Conservation (phyloP, 2,797 vertebrate species). For the Sylvilagus floridanus region DNA sequence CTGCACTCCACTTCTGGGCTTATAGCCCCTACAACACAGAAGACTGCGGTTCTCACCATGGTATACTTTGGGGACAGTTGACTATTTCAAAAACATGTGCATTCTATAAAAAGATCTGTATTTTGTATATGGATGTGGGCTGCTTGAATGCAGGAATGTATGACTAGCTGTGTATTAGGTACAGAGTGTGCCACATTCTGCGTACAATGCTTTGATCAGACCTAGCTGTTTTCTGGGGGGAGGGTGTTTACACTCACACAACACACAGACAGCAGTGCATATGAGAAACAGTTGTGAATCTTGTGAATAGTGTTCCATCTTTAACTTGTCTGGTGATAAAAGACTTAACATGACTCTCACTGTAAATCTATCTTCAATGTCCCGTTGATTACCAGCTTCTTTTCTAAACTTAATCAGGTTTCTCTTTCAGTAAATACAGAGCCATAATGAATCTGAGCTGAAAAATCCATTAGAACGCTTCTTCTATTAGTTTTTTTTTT, state of each 20-base stretch:
- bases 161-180: not conserved
- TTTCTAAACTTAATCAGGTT: not conserved
- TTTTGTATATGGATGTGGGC: not conserved
- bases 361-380: not conserved
- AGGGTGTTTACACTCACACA: too few species aligned
- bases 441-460: not conserved
- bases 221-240: not conserved
- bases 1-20: not conserved
- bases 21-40: too few species aligned
- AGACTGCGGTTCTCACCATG: not conserved
- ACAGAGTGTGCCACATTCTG: not conserved
- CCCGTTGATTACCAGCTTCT: not conserved
- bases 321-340: not conserved
- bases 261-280: not conserved
- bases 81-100: not conserved
- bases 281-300: not conserved
- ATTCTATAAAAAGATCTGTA: not conserved
- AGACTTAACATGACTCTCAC: not conserved
- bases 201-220: not conserved
- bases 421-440: not conserved
- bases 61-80: not conserved
- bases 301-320: not conserved
- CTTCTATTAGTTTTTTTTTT: not conserved
- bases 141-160: not conserved
- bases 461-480: not conserved